These are phyloP conservation scores for Bursaphelenchus okinawaensis DNA, from an alignment of 2,888 invertebrate genomes.

Conservation along the genomic window DNA sequence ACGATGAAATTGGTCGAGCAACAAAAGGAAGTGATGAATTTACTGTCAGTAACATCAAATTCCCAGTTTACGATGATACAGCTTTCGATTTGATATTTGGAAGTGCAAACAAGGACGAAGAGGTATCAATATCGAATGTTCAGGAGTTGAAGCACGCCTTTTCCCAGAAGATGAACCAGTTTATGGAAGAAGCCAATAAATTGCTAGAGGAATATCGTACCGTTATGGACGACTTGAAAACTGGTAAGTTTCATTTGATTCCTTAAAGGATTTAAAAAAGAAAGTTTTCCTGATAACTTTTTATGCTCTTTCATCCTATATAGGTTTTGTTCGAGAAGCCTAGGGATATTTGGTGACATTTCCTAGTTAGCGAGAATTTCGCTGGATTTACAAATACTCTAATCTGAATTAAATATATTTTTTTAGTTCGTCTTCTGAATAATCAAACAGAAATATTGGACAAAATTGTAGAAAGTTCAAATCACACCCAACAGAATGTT, in stretches of 20 bases:
- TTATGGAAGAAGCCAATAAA: constrained; percentile 22
- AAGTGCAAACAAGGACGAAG: neutral
- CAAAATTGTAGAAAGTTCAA: too few species aligned
- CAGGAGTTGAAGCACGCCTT: constrained; percentile 13
- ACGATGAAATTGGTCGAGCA: neutral
- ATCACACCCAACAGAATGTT: too few species aligned
- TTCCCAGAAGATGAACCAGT: constrained; percentile 21
- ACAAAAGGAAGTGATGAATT: constrained; percentile 24
- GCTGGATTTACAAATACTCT: too few species aligned
- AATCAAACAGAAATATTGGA: too few species aligned
- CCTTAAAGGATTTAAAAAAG: too few species aligned
- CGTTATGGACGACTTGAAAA: constrained; percentile 19
- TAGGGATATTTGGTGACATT: too few species aligned
- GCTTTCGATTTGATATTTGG: constrained; percentile 18
- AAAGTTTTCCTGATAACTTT: too few species aligned
- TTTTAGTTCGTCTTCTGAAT: too few species aligned
- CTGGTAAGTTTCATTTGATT: neutral
- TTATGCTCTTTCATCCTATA: too few species aligned
- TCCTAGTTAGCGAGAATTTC: too few species aligned
- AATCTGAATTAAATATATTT: too few species aligned
- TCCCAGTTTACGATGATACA: constrained; percentile 30
- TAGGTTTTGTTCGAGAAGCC: too few species aligned
- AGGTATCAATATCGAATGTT: neutral
- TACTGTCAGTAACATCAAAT: constrained; percentile 22
- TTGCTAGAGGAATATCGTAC: constrained; percentile 19